phyloP scores from a whole-genome alignment of 1,140 invertebrate species.

The Drosophila serrata region DNA sequence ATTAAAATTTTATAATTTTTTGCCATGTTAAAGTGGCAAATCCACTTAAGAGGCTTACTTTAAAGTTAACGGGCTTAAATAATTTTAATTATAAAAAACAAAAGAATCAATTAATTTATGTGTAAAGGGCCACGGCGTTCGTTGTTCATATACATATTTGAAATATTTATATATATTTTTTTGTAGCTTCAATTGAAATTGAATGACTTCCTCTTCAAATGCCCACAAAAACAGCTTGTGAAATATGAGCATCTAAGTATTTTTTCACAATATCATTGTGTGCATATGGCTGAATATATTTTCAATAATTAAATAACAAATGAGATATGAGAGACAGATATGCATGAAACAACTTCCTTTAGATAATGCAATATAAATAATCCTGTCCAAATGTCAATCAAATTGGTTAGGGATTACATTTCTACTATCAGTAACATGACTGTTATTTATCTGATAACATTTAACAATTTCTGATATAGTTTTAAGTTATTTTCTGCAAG shows the following conservation, averaged over 20 bases:
- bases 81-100: not conserved
- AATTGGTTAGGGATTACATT: not conserved
- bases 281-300: conserved; percentile 1
- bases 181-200: not conserved
- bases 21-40: not conserved
- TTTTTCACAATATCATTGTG: not conserved
- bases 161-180: not conserved
- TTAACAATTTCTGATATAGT: accelerated
- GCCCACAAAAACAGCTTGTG: not conserved
- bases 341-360: not conserved
- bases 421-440: not conserved
- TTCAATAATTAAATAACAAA: not conserved
- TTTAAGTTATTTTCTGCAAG: conserved; percentile 6
- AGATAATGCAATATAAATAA: not conserved
- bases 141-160: not conserved
- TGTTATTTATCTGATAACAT: not conserved
- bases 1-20: not conserved
- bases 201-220: not conserved
- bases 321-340: not conserved
- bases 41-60: not conserved
- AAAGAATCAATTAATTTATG: not conserved
- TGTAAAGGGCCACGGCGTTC: not conserved
- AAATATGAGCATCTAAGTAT: not conserved
- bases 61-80: not conserved
- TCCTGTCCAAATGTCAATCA: conserved; percentile 8